These are phyloP conservation scores for Apis mellifera DNA, from an alignment of 1,140 invertebrate species.

Conservation along the genomic window DNA sequence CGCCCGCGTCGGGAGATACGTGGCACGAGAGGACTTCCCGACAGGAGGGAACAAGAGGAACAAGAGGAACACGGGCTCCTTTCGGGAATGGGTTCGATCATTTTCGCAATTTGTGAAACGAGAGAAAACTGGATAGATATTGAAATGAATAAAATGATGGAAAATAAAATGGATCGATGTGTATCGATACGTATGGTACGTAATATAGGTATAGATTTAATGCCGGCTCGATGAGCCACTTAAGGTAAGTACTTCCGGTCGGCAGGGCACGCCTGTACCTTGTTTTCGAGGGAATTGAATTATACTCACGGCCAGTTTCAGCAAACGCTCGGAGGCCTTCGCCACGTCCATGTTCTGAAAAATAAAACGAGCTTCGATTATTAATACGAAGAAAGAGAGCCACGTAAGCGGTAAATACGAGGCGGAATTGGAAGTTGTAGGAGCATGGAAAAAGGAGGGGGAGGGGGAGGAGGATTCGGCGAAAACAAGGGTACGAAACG, in stretches of 20 bases:
- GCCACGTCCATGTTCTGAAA: constrained; percentile 93
- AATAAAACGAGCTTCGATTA: constrained; percentile 72
- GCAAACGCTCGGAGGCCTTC: constrained; percentile 89
- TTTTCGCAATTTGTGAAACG: not conserved
- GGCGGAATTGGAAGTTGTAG: constrained; percentile 59
- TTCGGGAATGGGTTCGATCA: not conserved
- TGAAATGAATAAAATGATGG: too few species aligned
- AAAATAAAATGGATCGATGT: too few species aligned
- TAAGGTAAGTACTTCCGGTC: not conserved
- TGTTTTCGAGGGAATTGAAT: not conserved
- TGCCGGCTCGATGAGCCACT: not conserved
- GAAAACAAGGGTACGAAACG: constrained; percentile 50
- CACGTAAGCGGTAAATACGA: constrained; percentile 34
- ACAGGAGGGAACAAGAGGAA: not conserved
- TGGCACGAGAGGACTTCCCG: not conserved
- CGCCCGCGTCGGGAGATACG: not conserved
- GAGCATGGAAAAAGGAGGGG: not conserved
- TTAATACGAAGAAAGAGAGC: constrained; percentile 56
- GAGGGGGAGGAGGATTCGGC: not conserved
- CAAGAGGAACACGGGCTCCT: too few species aligned
- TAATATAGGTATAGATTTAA: not conserved
- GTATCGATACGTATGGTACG: too few species aligned
- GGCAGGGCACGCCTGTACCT: not conserved
- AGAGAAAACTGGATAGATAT: too few species aligned
- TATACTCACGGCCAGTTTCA: constrained; percentile 91